phyloP scores from a whole-genome alignment of 2,797 vertebrate species.

The Rhabdomys pumilio region DNA sequence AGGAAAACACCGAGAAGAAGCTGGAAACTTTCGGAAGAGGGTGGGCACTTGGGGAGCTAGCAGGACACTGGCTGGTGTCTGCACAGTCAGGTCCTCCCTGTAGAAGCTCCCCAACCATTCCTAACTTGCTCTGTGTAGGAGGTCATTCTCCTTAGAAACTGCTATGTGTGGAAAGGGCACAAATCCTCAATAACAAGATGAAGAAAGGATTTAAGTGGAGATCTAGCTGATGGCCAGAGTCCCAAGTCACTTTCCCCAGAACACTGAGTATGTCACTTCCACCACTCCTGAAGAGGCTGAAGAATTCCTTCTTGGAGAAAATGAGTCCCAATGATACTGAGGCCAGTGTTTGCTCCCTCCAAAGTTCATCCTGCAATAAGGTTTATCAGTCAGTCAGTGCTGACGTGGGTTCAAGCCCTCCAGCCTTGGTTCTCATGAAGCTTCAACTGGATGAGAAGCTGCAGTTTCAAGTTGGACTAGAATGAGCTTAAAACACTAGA shows the following conservation, averaged over 20 bases:
- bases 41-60: background rate
- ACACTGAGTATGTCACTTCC: background rate
- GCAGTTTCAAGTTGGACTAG: background rate
- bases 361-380: background rate
- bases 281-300: background rate
- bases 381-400: background rate
- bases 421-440: background rate
- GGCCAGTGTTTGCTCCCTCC: background rate
- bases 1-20: background rate
- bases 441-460: background rate
- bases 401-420: background rate
- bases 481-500: background rate
- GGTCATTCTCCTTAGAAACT: background rate
- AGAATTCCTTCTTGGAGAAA: slow-evolving; percentile 25
- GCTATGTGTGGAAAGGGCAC: background rate
- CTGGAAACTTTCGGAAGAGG: background rate
- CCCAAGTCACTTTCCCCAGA: background rate
- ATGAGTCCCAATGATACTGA: background rate
- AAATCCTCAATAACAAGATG: background rate
- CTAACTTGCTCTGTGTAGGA: background rate
- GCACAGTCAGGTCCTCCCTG: background rate
- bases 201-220: background rate
- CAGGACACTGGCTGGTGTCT: background rate
- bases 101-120: background rate
- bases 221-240: background rate